A percentile compares a stretch with the other conserved stretches of the same genome.
These are phyloP conservation scores for Ophion ellenae DNA, from an alignment of 2,888 invertebrate genomes.

Conservation along the genomic window DNA sequence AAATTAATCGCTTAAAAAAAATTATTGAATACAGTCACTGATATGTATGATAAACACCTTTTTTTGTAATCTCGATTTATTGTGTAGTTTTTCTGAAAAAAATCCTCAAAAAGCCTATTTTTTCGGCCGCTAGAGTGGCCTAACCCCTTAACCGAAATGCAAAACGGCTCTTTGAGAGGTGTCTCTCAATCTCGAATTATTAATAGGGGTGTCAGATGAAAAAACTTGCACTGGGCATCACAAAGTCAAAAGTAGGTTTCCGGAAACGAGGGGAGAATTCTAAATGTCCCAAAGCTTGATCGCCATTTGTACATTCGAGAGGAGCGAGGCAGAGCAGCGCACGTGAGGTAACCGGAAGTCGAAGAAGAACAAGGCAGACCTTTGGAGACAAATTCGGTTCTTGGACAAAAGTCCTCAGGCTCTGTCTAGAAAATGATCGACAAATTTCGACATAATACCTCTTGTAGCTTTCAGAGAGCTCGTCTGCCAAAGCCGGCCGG, in stretches of 20 bases:
- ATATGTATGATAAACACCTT: too few relatives aligned
- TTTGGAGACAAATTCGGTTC: background rate
- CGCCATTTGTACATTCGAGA: background rate
- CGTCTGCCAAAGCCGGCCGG: constrained; percentile 43
- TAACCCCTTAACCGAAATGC: too few relatives aligned
- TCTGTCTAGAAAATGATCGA: background rate
- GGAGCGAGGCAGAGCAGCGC: background rate
- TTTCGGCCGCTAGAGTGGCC: too few relatives aligned
- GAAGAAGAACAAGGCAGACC: constrained; percentile 24
- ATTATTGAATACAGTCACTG: too few relatives aligned
- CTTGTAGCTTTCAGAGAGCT: constrained; percentile 5
- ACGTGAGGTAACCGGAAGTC: constrained; percentile 10
- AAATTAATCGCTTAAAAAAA: too few relatives aligned
- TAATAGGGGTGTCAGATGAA: too few relatives aligned
- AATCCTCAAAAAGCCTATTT: too few relatives aligned
- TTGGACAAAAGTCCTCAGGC: background rate
- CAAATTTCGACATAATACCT: background rate
- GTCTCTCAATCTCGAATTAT: too few relatives aligned
- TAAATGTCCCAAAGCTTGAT: background rate
- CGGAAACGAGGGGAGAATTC: background rate
- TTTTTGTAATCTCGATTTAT: too few relatives aligned
- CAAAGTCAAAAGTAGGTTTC: background rate
- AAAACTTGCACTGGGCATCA: background rate
- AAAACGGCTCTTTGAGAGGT: too few relatives aligned
- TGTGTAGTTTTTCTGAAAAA: too few relatives aligned